Evolutionary conservation across 2,888 invertebrate species (phyloP).

Genomic region (Dolichomitus sp.): DNA sequence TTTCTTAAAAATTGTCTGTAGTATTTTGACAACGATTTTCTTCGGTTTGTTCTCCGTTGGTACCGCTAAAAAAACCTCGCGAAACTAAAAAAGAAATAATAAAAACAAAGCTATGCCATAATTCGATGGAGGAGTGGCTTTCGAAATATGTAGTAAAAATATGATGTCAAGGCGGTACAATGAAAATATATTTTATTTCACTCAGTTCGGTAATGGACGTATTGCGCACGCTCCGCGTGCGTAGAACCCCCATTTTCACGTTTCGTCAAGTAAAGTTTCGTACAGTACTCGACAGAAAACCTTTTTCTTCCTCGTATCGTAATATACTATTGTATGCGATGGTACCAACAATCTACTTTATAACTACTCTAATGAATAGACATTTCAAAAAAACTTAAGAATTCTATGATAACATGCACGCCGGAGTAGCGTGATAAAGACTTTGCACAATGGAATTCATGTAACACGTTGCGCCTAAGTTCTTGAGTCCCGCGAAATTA

Average conservation of each 20-base stretch:
- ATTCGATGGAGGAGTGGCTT: neutral
- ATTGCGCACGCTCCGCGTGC: neutral
- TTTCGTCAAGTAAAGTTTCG: too few species aligned
- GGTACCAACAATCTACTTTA: too few species aligned
- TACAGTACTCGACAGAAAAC: too few species aligned
- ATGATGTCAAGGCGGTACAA: neutral
- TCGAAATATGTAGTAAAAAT: too few species aligned
- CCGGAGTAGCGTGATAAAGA: conserved; percentile 17
- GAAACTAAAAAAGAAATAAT: neutral
- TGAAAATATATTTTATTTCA: neutral
- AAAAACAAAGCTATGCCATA: neutral
- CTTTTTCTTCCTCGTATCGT: too few species aligned
- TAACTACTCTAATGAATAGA: too few species aligned
- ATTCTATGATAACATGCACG: too few species aligned
- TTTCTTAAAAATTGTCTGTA: conserved; percentile 9
- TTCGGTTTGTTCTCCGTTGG: conserved; percentile 4
- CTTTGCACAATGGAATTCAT: conserved; percentile 21
- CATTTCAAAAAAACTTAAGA: too few species aligned
- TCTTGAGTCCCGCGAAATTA: conserved; percentile 13
- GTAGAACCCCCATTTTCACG: neutral
- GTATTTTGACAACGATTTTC: conserved; percentile 10
- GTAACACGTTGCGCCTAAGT: conserved; percentile 23
- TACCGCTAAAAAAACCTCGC: conserved; percentile 3
- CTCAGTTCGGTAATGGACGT: too few species aligned
- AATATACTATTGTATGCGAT: too few species aligned